Percentiles rank a stretch among this genome's conserved stretches.
Evolutionary conservation across 2,113 vertebrate species (phyloP).

Genomic region (Daphoenositta chrysoptera): DNA sequence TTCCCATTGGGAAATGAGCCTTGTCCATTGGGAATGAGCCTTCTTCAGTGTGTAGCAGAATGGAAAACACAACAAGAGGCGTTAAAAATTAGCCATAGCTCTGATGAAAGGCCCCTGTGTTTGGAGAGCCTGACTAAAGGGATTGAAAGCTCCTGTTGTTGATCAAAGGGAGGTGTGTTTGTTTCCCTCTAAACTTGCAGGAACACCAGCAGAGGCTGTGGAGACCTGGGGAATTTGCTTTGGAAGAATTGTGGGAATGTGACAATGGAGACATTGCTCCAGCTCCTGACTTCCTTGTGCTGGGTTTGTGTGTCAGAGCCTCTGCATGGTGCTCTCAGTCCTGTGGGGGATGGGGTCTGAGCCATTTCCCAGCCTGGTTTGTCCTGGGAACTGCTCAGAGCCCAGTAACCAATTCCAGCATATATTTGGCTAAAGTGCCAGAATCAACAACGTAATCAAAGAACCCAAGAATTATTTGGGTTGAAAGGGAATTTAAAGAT

Average conservation of each 20-base stretch:
- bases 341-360: background rate
- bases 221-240: background rate
- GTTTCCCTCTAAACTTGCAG: background rate
- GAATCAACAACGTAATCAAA: background rate
- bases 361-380: background rate
- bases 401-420: fast-evolving
- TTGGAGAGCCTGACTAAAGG: background rate
- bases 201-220: background rate
- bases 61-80: background rate
- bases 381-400: background rate
- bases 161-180: background rate
- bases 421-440: fast-evolving
- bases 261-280: background rate
- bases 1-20: background rate
- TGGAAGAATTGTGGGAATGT: background rate
- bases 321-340: fast-evolving
- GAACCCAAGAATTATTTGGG: background rate
- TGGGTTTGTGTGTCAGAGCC: background rate
- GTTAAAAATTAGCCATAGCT: background rate
- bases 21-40: background rate
- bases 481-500: background rate
- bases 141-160: background rate
- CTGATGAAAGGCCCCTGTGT: background rate
- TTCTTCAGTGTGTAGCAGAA: background rate
- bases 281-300: fast-evolving